Conservation (phyloP, 1,140 invertebrate species). For the Gryllus bimaculatus region DNA sequence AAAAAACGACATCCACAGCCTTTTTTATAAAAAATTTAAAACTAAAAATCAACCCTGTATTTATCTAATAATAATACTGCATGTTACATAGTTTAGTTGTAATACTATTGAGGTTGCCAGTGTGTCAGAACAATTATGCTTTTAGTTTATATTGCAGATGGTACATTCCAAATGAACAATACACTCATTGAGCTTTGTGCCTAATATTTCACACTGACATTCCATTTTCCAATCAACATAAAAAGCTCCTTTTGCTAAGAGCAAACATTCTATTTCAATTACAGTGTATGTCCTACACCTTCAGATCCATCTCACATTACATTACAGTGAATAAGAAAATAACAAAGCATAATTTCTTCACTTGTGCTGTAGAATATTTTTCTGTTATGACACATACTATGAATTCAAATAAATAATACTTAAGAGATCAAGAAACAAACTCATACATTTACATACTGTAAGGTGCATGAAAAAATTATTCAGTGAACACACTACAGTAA, state of each 20-base stretch:
- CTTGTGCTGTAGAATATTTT: neutral
- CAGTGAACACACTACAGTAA: neutral
- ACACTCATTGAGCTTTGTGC: neutral
- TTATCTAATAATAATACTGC: conserved; percentile 2
- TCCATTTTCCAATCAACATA: neutral
- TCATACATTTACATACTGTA: neutral
- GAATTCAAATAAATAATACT: neutral
- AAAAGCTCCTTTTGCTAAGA: neutral
- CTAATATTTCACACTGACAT: neutral
- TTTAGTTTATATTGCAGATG: neutral
- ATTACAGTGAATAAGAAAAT: neutral
- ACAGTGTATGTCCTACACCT: neutral
- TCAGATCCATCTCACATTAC: neutral
- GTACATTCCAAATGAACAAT: neutral
- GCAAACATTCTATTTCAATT: neutral
- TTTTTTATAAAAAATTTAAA: neutral
- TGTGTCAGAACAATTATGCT: neutral
- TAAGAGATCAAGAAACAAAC: neutral
- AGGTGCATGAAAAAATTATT: neutral
- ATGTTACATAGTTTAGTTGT: neutral
- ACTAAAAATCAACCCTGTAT: neutral
- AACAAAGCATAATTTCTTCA: neutral
- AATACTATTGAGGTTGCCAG: neutral
- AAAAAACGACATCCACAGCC: neutral
- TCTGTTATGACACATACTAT: neutral